Conservation (phyloP, 2,113 vertebrate species). For the Argyrosomus japonicus region DNA sequence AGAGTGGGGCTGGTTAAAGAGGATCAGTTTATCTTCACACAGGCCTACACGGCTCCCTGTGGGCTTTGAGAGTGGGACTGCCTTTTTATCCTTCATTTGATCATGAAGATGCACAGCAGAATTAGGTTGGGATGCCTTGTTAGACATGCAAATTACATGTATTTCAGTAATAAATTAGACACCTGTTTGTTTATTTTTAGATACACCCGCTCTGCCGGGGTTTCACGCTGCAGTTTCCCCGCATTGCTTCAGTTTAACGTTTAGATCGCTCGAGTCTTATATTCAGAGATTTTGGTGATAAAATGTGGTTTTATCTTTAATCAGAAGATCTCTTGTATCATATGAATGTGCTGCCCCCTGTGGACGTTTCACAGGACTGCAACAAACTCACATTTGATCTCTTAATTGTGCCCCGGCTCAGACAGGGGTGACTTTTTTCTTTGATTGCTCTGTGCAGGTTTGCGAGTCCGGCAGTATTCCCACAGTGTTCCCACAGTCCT, state of each 20-base stretch:
- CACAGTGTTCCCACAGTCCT: not conserved
- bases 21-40: constrained; percentile 78
- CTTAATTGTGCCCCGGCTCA: constrained; percentile 25
- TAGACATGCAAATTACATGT: constrained; percentile 45
- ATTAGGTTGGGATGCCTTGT: constrained; percentile 50
- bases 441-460: constrained; percentile 29
- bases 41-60: constrained; percentile 67
- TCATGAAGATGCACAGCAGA: constrained; percentile 39
- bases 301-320: constrained; percentile 18
- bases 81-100: constrained; percentile 60
- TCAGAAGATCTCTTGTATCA: constrained; percentile 21
- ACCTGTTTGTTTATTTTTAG: constrained; percentile 34
- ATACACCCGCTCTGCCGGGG: not conserved
- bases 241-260: not conserved
- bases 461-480: not conserved
- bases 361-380: constrained; percentile 45
- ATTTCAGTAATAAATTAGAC: constrained; percentile 32
- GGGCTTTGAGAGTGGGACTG: constrained; percentile 56
- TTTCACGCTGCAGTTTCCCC: not conserved
- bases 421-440: constrained; percentile 17
- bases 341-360: constrained; percentile 75
- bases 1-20: constrained; percentile 78
- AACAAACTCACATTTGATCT: constrained; percentile 29
- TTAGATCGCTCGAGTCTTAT: not conserved
- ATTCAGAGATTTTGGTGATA: constrained; percentile 14